Percentiles rank a stretch among this genome's conserved stretches.
Conservation (phyloP, 37 sponge, comb jelly and placozoan species). For the Haliclona indistincta region DNA sequence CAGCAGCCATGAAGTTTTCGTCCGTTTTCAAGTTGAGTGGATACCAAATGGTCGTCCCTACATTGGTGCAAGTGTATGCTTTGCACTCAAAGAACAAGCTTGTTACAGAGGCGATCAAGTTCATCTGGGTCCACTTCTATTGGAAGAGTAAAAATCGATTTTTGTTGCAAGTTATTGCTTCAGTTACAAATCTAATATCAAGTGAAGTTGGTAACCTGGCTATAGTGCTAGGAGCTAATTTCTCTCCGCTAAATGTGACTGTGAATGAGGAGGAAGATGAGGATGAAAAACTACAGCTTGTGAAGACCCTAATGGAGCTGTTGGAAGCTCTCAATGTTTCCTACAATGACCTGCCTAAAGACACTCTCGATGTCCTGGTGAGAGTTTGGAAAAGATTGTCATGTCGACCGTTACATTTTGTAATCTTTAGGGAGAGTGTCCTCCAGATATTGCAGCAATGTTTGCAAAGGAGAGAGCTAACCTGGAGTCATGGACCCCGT, state of each 20-base stretch:
- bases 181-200: slow-evolving; percentile 38
- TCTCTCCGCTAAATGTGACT: neutral
- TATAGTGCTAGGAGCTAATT: neutral
- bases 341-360: neutral
- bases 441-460: too few relatives aligned
- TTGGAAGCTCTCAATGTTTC: slow-evolving; percentile 1
- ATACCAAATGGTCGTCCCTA: slow-evolving; percentile 58
- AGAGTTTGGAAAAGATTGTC: neutral
- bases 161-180: slow-evolving; percentile 48
- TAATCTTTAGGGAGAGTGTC: too few relatives aligned
- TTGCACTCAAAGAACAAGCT: slow-evolving; percentile 57
- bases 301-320: slow-evolving; percentile 39
- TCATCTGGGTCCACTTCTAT: slow-evolving; percentile 52
- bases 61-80: slow-evolving; percentile 66
- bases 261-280: neutral
- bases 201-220: neutral
- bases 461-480: neutral
- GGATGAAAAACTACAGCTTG: neutral
- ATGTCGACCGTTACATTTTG: too few relatives aligned
- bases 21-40: slow-evolving; percentile 41
- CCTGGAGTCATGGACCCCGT: neutral
- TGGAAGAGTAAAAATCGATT: slow-evolving; percentile 30
- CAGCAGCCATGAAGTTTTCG: slow-evolving; percentile 42
- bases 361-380: slow-evolving; percentile 33
- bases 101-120: slow-evolving; percentile 45